Percentiles rank a stretch among this genome's conserved stretches.
Evolutionary conservation across 2,888 invertebrate species (phyloP).

Genomic region (Merodon equestris): DNA sequence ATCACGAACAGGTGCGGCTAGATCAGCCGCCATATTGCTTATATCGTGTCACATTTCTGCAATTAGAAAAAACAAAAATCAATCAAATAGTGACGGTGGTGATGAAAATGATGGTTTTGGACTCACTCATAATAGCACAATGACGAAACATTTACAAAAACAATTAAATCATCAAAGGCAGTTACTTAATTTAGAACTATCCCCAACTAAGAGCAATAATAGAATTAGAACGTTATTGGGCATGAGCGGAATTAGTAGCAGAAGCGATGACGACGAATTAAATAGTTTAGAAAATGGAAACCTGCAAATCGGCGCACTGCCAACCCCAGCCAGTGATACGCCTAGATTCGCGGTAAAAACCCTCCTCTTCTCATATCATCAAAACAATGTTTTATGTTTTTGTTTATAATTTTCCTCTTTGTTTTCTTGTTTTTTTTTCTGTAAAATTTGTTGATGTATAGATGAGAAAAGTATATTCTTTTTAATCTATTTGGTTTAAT

Average conservation of each 20-base stretch:
- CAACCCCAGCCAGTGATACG: slow-evolving; percentile 79
- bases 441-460: slow-evolving; percentile 12
- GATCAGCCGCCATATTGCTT: slow-evolving; percentile 96
- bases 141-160: slow-evolving; percentile 79
- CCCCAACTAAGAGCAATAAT: slow-evolving; percentile 78
- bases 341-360: slow-evolving; percentile 79
- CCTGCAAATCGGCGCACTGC: slow-evolving; percentile 79
- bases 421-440: slow-evolving; percentile 45
- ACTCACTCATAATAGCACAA: slow-evolving; percentile 77
- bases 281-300: slow-evolving; percentile 77
- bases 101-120: slow-evolving; percentile 71
- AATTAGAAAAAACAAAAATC: slow-evolving; percentile 79
- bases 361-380: slow-evolving; percentile 63
- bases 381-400: slow-evolving; percentile 50
- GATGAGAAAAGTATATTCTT: not conserved
- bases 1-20: slow-evolving; percentile 95
- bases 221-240: slow-evolving; percentile 78
- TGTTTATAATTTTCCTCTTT: slow-evolving; percentile 35
- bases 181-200: slow-evolving; percentile 78
- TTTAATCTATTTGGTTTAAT: slow-evolving; percentile 10
- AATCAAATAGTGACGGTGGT: slow-evolving; percentile 79
- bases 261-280: slow-evolving; percentile 74
- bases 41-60: slow-evolving; percentile 91
- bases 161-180: slow-evolving; percentile 79
- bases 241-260: slow-evolving; percentile 76